Conservation (phyloP, 2,113 vertebrate species). For the Phaetusa simplex region DNA sequence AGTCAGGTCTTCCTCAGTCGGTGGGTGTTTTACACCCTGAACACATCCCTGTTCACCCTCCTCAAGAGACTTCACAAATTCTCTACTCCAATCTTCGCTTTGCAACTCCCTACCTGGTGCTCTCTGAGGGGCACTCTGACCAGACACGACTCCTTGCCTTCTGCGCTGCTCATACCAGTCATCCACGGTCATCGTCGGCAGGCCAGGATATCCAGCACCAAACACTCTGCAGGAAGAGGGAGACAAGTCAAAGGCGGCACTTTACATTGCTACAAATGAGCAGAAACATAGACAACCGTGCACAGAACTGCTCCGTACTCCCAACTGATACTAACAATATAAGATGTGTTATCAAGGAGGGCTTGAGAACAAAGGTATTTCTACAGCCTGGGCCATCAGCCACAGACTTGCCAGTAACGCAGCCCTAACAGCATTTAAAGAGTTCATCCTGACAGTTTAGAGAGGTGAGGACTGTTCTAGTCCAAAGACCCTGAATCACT, state of each 20-base stretch:
- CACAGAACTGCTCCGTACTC: not conserved
- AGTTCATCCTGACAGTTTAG: not conserved
- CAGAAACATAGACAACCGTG: not conserved
- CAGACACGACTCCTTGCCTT: constrained; percentile 74
- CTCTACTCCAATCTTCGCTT: fast-evolving
- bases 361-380: not conserved
- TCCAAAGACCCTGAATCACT: not conserved
- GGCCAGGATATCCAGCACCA: constrained; percentile 90
- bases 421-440: fast-evolving
- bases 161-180: constrained; percentile 94
- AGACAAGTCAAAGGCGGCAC: not conserved
- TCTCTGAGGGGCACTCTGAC: constrained; percentile 73
- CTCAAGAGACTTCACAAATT: not conserved
- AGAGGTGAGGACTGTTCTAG: not conserved
- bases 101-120: constrained; percentile 57
- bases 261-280: fast-evolving
- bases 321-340: fast-evolving
- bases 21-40: not conserved
- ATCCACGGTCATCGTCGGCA: constrained; percentile 91
- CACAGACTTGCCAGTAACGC: not conserved
- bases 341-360: not conserved
- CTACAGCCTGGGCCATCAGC: not conserved
- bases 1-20: not conserved
- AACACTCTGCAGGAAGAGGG: constrained; percentile 80
- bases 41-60: not conserved